These are phyloP conservation scores for Ophion slaviceki DNA, from an alignment of 2,888 invertebrate species.

Conservation along the genomic window DNA sequence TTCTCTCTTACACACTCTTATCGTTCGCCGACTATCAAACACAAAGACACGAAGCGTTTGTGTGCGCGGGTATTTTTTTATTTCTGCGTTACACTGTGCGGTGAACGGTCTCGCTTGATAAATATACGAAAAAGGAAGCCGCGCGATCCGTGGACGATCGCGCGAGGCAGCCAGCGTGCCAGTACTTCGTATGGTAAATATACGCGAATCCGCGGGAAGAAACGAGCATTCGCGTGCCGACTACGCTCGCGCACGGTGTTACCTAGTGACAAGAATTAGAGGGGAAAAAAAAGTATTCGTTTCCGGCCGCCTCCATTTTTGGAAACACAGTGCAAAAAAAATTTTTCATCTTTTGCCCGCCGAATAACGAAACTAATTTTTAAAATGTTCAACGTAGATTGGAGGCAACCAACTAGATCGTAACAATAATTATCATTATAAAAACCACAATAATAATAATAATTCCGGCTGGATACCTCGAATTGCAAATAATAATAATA, in stretches of 20 bases:
- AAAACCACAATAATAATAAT: background rate
- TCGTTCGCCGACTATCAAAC: background rate
- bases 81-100: background rate
- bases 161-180: constrained; percentile 17
- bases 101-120: constrained; percentile 25
- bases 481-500: background rate
- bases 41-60: background rate
- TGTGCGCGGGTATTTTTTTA: background rate
- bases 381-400: too few species aligned
- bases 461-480: background rate
- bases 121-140: constrained; percentile 29
- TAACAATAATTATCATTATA: too few species aligned
- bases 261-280: constrained; percentile 4
- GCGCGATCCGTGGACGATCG: background rate
- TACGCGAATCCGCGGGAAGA: constrained; percentile 59
- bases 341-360: background rate
- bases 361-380: too few species aligned
- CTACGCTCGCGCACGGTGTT: constrained; percentile 65
- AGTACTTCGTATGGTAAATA: constrained; percentile 10
- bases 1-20: background rate
- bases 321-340: background rate
- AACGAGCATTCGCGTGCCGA: constrained; percentile 67
- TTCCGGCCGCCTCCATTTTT: background rate
- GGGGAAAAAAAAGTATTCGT: background rate
- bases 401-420: too few species aligned